Evolutionary conservation across 2,888 invertebrate species (phyloP).

Genomic region (Heliconius erato): DNA sequence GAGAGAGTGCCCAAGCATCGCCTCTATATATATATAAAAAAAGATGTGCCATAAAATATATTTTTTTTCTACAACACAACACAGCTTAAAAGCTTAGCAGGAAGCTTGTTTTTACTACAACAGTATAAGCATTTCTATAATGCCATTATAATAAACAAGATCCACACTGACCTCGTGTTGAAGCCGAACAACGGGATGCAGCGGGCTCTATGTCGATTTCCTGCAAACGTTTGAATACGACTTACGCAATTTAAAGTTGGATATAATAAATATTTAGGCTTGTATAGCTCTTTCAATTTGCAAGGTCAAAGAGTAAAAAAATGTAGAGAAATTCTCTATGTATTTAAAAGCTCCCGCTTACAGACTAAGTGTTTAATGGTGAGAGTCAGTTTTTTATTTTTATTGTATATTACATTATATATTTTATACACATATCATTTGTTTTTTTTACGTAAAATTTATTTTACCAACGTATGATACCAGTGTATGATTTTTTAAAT

Average conservation of each 20-base stretch:
- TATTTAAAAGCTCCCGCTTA: too few species aligned
- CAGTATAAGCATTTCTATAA: slow-evolving; percentile 15
- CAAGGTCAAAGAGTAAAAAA: background rate
- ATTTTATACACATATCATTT: background rate
- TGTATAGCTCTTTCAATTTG: background rate
- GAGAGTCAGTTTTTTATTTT: too few species aligned
- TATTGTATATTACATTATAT: background rate
- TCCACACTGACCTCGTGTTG: slow-evolving; percentile 22
- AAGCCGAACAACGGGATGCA: slow-evolving; percentile 27
- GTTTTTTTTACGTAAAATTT: background rate
- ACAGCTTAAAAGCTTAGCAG: slow-evolving; percentile 5
- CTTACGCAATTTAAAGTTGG: background rate
- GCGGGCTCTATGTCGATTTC: slow-evolving; percentile 13
- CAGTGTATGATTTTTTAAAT: too few species aligned
- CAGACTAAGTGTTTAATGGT: too few species aligned
- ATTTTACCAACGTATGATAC: background rate
- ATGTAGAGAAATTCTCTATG: too few species aligned
- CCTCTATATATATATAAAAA: background rate
- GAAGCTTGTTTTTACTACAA: slow-evolving; percentile 22
- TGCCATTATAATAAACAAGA: slow-evolving; percentile 25
- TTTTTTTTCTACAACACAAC: background rate
- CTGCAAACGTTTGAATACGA: slow-evolving; percentile 23
- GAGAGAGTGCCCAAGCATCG: too few species aligned
- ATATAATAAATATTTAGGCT: background rate
- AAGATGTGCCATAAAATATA: background rate